Base-by-base conservation (phyloP, 1,140 invertebrate genomes). In the Tetramorium parvispinum region DNA sequence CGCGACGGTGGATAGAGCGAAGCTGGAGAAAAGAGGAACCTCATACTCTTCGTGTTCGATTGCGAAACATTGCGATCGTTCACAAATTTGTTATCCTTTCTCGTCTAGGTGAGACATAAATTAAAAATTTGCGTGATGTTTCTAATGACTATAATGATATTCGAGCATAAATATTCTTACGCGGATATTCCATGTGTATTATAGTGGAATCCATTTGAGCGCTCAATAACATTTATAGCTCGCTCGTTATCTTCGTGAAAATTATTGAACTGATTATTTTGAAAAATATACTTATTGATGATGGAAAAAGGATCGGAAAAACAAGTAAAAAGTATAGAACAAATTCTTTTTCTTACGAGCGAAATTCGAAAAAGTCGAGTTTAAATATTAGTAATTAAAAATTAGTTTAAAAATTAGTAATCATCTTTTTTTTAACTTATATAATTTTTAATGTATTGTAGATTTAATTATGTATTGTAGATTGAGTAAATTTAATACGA, bases 61-160 rank as follows among this genome's bases (percentile, higher is more conserved):
- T 89, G 85, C 63, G 77, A 89, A 13, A 27, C 57, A 46, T 87
- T 83, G 77, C 85, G 85, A 16, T 49, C 37, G 37, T 24, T 82
- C 71, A 46, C n/a, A 49, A 88, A 32, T 59, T 55, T 37, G 27
- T 65, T 73, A 53, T 55, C 27, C 2, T 73, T n/a, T 27, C 24
- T n/a, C 27, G 18, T 21, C 10, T 43, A n/a, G 24, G 7, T 43
- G 66, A 53, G 18, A 10, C 21, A 24, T 32, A 55, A 51, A 75
- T 55, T 11, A 37, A 40, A 55, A 21, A 53, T 70, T 49, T 5
- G 49, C 51, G 11, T 49, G 70, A 66, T 21, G 13, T 21, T 43
- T 37, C 4, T 66, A 21, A 66, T 10, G n/a, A 4, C 10, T 37
- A 7, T 4, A 32, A 32, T 40, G 10, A 65, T 27, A 61, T 32